Conservation (phyloP, 2,113 vertebrate species). For the Pelusios castaneus region DNA sequence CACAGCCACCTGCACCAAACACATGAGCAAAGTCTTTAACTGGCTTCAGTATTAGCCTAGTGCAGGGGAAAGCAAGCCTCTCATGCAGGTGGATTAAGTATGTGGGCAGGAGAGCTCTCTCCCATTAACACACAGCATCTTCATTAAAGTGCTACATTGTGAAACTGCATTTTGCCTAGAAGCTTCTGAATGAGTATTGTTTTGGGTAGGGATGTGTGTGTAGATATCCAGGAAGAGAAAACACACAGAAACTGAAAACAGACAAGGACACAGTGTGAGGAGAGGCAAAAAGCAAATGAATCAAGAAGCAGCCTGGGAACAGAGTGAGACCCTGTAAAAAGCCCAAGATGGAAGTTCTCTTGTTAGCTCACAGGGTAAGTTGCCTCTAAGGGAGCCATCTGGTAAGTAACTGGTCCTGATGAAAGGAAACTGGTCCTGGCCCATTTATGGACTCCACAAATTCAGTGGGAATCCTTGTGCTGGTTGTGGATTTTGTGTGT, state of each 20-base stretch:
- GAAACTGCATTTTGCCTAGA: background rate
- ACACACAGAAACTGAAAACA: no score
- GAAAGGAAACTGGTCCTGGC: no score
- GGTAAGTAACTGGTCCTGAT: background rate
- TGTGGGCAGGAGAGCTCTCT: rapidly evolving
- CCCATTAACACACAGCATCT: background rate
- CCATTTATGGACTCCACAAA: background rate
- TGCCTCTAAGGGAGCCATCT: background rate
- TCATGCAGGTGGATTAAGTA: background rate
- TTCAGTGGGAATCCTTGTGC: background rate
- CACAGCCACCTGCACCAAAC: background rate
- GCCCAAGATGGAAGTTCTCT: background rate
- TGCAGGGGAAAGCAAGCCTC: background rate
- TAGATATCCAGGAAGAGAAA: no score
- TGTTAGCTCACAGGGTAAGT: background rate
- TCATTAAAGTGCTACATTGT: background rate
- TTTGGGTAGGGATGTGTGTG: background rate
- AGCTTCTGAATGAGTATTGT: background rate
- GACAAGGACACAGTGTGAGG: background rate
- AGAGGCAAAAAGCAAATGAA: background rate
- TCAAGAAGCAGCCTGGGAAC: background rate
- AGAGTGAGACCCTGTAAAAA: background rate
- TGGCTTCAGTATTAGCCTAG: background rate
- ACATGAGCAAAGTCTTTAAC: background rate
- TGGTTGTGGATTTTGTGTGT: background rate